Evolutionary conservation across 2,113 vertebrate genomes (phyloP).

Genomic region (Eclectus roratus): DNA sequence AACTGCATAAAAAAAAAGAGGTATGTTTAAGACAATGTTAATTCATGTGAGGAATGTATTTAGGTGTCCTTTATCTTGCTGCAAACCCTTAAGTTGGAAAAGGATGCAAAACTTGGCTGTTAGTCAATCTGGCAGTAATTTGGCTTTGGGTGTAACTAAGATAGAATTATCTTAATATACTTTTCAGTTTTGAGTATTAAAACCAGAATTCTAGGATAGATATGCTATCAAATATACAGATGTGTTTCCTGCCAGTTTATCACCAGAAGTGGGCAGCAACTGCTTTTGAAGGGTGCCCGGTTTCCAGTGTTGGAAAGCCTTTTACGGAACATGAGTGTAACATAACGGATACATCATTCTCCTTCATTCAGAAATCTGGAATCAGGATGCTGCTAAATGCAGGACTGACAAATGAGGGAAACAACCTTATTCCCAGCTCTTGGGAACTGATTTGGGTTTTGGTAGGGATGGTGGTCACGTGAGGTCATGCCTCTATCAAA

Average conservation of each 20-base stretch:
- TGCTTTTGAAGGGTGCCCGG: neutral
- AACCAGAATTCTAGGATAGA: neutral
- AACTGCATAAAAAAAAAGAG: neutral
- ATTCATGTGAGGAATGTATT: neutral
- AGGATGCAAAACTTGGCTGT: neutral
- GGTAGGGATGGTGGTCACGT: neutral
- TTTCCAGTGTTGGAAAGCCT: neutral
- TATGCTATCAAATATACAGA: fast-evolving
- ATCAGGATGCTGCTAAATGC: neutral
- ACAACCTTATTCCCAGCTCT: neutral
- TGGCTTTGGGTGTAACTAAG: neutral
- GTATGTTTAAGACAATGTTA: neutral
- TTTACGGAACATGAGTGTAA: neutral
- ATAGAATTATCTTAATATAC: neutral
- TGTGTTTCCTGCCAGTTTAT: neutral
- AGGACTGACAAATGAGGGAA: neutral
- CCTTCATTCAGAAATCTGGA: neutral
- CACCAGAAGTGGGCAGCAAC: neutral
- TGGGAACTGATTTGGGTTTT: neutral
- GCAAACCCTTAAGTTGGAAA: neutral
- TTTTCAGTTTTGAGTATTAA: neutral
- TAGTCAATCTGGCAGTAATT: neutral
- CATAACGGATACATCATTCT: neutral
- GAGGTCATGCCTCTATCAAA: neutral
- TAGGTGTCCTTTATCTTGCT: neutral